Conservation (phyloP, 2,113 vertebrate species). For the Motacilla alba region DNA sequence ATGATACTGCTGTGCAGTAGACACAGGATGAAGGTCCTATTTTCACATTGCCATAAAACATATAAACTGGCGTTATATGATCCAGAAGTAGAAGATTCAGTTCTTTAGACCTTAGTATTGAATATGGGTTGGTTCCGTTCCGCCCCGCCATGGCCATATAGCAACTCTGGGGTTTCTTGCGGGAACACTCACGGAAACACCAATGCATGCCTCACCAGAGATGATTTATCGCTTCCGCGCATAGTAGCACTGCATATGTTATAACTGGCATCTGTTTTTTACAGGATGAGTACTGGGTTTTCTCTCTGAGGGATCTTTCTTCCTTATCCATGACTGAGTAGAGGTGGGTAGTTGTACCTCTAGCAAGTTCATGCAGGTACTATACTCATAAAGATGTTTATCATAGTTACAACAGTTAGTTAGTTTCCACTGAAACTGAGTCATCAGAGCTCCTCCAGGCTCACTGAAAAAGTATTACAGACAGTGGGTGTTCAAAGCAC, state of each 20-base stretch:
- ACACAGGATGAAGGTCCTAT: background rate
- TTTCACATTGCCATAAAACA: background rate
- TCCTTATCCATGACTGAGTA: background rate
- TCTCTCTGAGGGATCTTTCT: background rate
- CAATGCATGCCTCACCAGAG: background rate
- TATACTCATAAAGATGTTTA: background rate
- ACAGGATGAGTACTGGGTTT: background rate
- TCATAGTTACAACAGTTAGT: background rate
- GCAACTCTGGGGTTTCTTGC: background rate
- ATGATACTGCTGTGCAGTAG: background rate
- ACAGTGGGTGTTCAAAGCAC: background rate
- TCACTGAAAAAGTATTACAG: background rate
- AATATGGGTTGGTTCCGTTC: background rate
- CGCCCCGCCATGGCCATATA: rapidly evolving
- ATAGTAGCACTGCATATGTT: background rate
- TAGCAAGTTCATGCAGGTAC: background rate
- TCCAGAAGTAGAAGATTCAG: background rate
- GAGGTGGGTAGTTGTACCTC: background rate
- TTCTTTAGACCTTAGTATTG: background rate
- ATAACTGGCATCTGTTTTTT: background rate
- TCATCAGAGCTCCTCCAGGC: background rate
- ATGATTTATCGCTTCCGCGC: background rate
- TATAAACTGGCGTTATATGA: background rate
- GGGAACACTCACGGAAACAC: background rate
- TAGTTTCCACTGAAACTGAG: slow-evolving; percentile 14